Base-by-base conservation (phyloP, 2,113 vertebrate species). In the Gavialis gangeticus region DNA sequence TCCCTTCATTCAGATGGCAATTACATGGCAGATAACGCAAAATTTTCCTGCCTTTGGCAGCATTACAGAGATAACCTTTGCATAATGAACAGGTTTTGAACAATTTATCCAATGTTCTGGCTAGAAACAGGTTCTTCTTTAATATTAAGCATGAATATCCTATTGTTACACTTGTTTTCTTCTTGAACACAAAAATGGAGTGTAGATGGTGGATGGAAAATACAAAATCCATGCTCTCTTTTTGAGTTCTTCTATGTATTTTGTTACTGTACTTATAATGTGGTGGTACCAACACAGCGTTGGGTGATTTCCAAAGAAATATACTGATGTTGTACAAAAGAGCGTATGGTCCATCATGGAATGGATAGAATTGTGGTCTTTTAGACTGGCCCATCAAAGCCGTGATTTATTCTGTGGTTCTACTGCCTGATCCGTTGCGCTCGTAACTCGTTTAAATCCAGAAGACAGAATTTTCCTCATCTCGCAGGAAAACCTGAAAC, bases 381-480 rank as follows among this genome's bases (percentile, higher is more conserved):
- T 96, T 84, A 85, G 92, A 93, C 84, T 28, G 85, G 85, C 82
- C 56, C 82, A 78, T 78, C 64, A n/a, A 28, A 67, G 82, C 79
- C 88, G 64, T 77, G 90, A 82, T 84, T 80, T 19, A 0, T 22
- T 28, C 57, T 59, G 75, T 84, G 75, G 37, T 24, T 87, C 75
- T 86, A 3, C 1, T 62, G 84, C 82, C 82, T 54, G 85, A 78
- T 82, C 93, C 58, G 15, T 56, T 56, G 46, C 55, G 7, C 55
- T 79, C n/a, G 1, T 57, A 87, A 63, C 4, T n/a, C 22, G 59
- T 91, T 85, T 27, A 30, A 75, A 82, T 91, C 93, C 87, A 71
- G 37, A 71, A 46, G 87, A 69, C 21, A 2, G 15, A 3, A 28
- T 73, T 91, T 78, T 69, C 87, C 66, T 8, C 60, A 13, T 15